These are phyloP conservation scores for Apotomis capreana DNA, from an alignment of 2,888 invertebrate species.

Conservation along the genomic window DNA sequence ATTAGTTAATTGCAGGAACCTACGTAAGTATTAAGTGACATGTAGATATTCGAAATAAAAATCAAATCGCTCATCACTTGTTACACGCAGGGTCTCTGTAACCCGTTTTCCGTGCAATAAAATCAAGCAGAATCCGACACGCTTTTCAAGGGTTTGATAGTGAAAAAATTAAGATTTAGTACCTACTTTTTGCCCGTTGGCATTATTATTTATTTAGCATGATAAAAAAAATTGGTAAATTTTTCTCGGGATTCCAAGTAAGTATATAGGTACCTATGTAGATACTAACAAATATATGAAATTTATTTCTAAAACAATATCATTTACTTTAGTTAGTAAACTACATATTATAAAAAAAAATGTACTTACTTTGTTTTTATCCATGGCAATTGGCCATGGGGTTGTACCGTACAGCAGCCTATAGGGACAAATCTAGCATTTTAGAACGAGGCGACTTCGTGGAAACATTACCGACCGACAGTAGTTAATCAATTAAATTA, in stretches of 20 bases:
- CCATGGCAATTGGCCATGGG: no score
- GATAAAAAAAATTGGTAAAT: background rate
- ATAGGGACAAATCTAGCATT: no score
- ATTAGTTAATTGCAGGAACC: no score
- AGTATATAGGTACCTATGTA: background rate
- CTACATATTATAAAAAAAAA: no score
- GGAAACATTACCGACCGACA: no score
- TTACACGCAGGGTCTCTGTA: constrained; percentile 59
- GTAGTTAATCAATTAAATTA: background rate
- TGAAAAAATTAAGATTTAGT: constrained; percentile 32
- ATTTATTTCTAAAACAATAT: no score
- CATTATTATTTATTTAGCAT: background rate
- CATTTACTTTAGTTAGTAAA: no score
- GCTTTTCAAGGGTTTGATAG: constrained; percentile 66
- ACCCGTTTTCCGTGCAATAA: constrained; percentile 75
- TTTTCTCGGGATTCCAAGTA: no score
- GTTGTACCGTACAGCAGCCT: no score
- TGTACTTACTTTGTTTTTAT: no score
- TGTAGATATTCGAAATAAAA: background rate
- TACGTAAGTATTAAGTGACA: background rate
- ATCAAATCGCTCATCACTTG: constrained; percentile 16
- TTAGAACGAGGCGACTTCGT: no score
- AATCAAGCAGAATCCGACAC: constrained; percentile 68
- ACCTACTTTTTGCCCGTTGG: constrained; percentile 2
- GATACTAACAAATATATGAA: background rate